Percentiles rank a stretch among this genome's conserved stretches.
These are phyloP conservation scores for Sakesphorus luctuosus DNA, from an alignment of 2,113 vertebrate genomes.

Conservation along the genomic window DNA sequence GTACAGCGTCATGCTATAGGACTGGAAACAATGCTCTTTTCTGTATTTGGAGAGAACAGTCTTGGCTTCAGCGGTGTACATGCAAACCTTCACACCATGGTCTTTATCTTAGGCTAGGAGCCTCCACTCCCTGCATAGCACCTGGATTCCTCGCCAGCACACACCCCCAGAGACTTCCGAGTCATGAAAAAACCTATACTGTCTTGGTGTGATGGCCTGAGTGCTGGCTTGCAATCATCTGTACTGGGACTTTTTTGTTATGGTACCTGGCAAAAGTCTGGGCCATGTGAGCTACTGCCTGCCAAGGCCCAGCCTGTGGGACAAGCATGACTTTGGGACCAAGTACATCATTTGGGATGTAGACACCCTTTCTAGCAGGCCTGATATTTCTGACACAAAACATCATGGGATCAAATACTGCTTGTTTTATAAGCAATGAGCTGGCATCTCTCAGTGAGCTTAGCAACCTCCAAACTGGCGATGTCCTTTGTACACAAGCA, in stretches of 20 bases:
- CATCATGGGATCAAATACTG: background rate
- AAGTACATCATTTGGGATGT: background rate
- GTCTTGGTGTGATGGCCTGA: background rate
- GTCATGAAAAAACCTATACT: background rate
- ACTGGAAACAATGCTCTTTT: background rate
- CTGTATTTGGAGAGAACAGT: background rate
- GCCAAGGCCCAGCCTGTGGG: background rate
- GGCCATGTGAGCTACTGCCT: background rate
- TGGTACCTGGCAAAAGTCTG: background rate
- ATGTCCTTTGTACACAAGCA: background rate
- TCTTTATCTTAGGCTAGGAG: background rate
- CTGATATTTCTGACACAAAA: background rate
- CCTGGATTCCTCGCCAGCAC: background rate
- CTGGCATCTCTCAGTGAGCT: background rate
- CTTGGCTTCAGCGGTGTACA: fast-evolving
- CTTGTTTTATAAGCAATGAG: background rate
- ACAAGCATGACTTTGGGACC: background rate
- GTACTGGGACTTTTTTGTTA: background rate
- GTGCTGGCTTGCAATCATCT: background rate
- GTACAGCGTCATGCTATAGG: background rate
- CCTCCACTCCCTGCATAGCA: background rate
- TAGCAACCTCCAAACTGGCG: background rate
- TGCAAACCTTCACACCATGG: background rate
- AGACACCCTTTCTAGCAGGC: background rate
- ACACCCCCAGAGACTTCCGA: background rate